These are phyloP conservation scores for Atopsyche davidsoni DNA, from an alignment of 1,140 invertebrate species.

Conservation along the genomic window DNA sequence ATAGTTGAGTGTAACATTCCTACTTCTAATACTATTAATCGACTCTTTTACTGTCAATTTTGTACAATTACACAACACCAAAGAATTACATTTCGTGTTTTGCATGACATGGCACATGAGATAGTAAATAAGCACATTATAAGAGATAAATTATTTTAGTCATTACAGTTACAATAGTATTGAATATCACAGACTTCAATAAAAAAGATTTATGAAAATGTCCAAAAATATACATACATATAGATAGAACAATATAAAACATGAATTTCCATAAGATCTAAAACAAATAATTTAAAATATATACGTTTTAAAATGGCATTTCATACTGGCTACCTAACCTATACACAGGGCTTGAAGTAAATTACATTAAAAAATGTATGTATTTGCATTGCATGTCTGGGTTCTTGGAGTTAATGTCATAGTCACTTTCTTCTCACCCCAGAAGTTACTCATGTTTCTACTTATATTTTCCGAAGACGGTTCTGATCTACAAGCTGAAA, in stretches of 20 bases:
- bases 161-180: slow-evolving; percentile 11
- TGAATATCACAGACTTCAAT: slow-evolving; percentile 28
- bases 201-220: slow-evolving; percentile 15
- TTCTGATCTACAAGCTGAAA: too few species aligned
- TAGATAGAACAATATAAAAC: neutral
- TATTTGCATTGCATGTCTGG: too few species aligned
- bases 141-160: slow-evolving; percentile 18
- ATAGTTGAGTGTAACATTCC: neutral
- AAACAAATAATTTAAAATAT: too few species aligned
- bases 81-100: slow-evolving; percentile 3
- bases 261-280: too few species aligned
- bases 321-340: too few species aligned
- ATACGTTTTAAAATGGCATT: too few species aligned
- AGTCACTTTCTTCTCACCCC: too few species aligned
- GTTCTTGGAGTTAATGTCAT: too few species aligned
- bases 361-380: too few species aligned
- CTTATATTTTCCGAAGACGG: too few species aligned
- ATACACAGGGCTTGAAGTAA: too few species aligned
- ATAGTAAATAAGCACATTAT: slow-evolving; percentile 20
- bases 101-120: slow-evolving; percentile 19
- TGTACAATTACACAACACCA: slow-evolving; percentile 5
- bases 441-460: too few species aligned
- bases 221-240: slow-evolving; percentile 6
- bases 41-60: slow-evolving; percentile 1
- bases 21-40: neutral